Percentiles rank a stretch among this genome's conserved stretches.
Evolutionary conservation across 2,888 invertebrate genomes (phyloP).

Genomic region (Drosophila yooni): DNA sequence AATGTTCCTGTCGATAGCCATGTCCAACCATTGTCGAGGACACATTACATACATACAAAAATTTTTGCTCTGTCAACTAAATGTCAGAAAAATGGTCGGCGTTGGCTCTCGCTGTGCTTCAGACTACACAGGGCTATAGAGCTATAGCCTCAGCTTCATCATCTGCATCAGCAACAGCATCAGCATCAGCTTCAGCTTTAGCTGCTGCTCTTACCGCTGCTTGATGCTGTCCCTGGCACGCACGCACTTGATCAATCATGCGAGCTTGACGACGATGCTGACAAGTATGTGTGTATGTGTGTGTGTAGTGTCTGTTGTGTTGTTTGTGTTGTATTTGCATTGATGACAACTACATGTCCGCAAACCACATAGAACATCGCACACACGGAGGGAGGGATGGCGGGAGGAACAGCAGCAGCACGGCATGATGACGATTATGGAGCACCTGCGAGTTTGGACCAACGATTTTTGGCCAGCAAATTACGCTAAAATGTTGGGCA

Average conservation of each 20-base stretch:
- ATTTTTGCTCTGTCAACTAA: conserved; percentile 77
- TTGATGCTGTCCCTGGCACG: conserved; percentile 68
- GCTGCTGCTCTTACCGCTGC: conserved; percentile 19
- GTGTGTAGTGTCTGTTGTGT: neutral
- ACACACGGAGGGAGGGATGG: neutral
- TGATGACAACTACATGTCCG: conserved; percentile 77
- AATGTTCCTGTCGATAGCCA: conserved; percentile 51
- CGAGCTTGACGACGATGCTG: conserved; percentile 62
- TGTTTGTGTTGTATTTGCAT: conserved; percentile 69
- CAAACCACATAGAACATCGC: conserved; percentile 29
- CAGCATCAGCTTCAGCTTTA: conserved; percentile 1
- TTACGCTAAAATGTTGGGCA: conserved; percentile 56
- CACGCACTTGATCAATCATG: conserved; percentile 80
- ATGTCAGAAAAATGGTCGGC: conserved; percentile 77
- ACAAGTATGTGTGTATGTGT: conserved; percentile 50
- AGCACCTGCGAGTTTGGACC: conserved; percentile 59
- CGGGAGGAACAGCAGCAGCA: neutral
- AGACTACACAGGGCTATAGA: neutral
- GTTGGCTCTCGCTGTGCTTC: conserved; percentile 46
- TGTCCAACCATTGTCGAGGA: conserved; percentile 54
- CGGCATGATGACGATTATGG: conserved; percentile 67
- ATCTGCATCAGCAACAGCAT: neutral
- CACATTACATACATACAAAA: conserved; percentile 75
- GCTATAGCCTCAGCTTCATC: neutral
- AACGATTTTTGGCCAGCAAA: conserved; percentile 53